Evolutionary conservation across 1,140 invertebrate species (phyloP).

Genomic region (Drosophila leontia): DNA sequence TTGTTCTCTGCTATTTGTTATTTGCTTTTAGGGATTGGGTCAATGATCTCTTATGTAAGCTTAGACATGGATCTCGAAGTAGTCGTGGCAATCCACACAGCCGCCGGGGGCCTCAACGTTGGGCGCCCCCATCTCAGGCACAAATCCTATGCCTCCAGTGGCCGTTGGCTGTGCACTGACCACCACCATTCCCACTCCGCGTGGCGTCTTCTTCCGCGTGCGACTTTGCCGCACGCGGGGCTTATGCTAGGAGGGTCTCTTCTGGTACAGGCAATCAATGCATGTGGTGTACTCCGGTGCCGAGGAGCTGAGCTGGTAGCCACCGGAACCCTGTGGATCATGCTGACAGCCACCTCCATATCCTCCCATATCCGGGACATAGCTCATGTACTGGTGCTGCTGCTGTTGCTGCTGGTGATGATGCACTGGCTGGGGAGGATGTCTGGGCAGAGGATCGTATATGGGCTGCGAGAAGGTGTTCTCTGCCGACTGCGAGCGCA

Average conservation of each 20-base stretch:
- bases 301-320: constrained; percentile 86
- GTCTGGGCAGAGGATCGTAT: constrained; percentile 65
- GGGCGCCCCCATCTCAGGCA: constrained; percentile 52
- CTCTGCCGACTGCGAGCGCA: constrained; percentile 83
- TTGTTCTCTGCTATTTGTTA: constrained; percentile 29
- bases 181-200: constrained; percentile 70
- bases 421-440: constrained; percentile 50
- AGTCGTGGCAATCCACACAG: constrained; percentile 84
- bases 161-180: constrained; percentile 68
- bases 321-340: constrained; percentile 41
- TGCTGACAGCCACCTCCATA: constrained; percentile 61
- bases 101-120: constrained; percentile 55
- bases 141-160: constrained; percentile 65
- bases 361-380: constrained; percentile 50
- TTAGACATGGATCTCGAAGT: constrained; percentile 84
- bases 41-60: too few species aligned
- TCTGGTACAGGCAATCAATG: constrained; percentile 88
- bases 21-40: constrained; percentile 42
- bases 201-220: constrained; percentile 84
- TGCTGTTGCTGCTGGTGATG: constrained; percentile 32
- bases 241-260: constrained; percentile 88
- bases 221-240: constrained; percentile 85
- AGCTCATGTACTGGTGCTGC: constrained; percentile 61
- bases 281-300: constrained; percentile 88
- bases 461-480: constrained; percentile 76